Evolutionary conservation across 2,888 invertebrate species (phyloP), one percentile per base, ranked within the genome.

Genomic region (Eumacrocentrus americanus): DNA sequence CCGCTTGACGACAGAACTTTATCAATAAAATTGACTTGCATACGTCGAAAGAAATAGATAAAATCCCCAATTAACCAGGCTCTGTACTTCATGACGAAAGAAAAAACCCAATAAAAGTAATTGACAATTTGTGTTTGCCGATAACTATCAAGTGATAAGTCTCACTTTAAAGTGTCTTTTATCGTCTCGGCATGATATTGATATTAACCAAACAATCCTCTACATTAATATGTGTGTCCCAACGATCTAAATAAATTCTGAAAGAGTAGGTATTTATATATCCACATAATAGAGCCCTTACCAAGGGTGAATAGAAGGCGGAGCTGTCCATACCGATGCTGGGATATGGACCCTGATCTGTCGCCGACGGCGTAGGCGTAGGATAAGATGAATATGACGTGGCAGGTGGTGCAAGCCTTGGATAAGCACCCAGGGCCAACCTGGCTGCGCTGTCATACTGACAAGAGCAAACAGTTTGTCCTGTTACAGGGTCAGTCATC

Each of bases 241-340:
- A n/a, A n/a, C n/a, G n/a, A n/a, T n/a, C n/a, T n/a, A n/a, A n/a
- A n/a, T n/a, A n/a, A n/a, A n/a, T n/a, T n/a, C n/a, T n/a, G n/a
- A n/a, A n/a, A n/a, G n/a, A n/a, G n/a, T n/a, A n/a, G n/a, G n/a
- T n/a, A n/a, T n/a, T n/a, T n/a, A n/a, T n/a, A n/a, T n/a, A n/a
- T n/a, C n/a, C n/a, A n/a, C n/a, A n/a, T 40, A 12, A 40, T 6
- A 40, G 16, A 40, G 40, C 40, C 40, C 95, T 90, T 87, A 96
- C 95, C 91, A 96, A 82, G 70, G 95, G 94, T 65, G 95, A 93
- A 83, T 95, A 95, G 84, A 96, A 96, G 58, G 95, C 95, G 51
- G 95, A 95, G 77, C 94, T 94, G 81, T 95, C 95, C 74, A 93
- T 91, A 62, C 93, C 92, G 83, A 95, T 94, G 82, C 93, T 93